Conservation (phyloP, 2,888 invertebrate species). For the Agrochola circellaris region DNA sequence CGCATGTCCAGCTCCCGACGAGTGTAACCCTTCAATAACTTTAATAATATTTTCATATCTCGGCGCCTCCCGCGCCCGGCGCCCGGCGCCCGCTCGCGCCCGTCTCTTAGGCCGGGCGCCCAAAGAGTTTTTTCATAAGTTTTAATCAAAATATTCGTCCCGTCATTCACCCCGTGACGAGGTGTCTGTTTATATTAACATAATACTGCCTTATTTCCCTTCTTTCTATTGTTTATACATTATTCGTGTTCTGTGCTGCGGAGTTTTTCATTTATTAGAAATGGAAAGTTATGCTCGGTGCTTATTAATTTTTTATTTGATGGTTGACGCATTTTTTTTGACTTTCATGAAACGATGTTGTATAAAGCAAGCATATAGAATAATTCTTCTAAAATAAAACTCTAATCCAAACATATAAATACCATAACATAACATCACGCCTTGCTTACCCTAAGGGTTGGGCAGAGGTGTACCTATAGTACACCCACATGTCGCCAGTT, state of each 20-base stretch:
- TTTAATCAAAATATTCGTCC: slow-evolving; percentile 81
- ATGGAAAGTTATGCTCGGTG: slow-evolving; percentile 42
- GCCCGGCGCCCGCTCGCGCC: slow-evolving; percentile 46
- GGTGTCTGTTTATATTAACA: slow-evolving; percentile 75
- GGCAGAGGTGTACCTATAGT: too few relatives aligned
- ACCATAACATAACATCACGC: too few relatives aligned
- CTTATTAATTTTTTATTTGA: slow-evolving; percentile 46
- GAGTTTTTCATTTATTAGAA: slow-evolving; percentile 57
- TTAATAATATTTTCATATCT: slow-evolving; percentile 65
- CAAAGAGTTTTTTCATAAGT: slow-evolving; percentile 78
- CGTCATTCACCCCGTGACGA: slow-evolving; percentile 69
- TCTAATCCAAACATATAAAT: neutral
- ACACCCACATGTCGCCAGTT: too few relatives aligned
- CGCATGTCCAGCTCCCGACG: slow-evolving; percentile 54
- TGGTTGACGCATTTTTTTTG: slow-evolving; percentile 14
- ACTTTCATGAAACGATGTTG: neutral
- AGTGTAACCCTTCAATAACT: slow-evolving; percentile 67
- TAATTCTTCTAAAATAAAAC: neutral
- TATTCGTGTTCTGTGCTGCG: slow-evolving; percentile 55
- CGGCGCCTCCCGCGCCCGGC: neutral
- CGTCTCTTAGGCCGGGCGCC: slow-evolving; percentile 47
- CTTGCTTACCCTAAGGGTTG: too few relatives aligned
- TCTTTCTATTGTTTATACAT: slow-evolving; percentile 70
- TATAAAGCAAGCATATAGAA: neutral
- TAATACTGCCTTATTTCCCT: slow-evolving; percentile 74